Base-by-base conservation (phyloP, 2,797 vertebrate species). In the Platalea minor region DNA sequence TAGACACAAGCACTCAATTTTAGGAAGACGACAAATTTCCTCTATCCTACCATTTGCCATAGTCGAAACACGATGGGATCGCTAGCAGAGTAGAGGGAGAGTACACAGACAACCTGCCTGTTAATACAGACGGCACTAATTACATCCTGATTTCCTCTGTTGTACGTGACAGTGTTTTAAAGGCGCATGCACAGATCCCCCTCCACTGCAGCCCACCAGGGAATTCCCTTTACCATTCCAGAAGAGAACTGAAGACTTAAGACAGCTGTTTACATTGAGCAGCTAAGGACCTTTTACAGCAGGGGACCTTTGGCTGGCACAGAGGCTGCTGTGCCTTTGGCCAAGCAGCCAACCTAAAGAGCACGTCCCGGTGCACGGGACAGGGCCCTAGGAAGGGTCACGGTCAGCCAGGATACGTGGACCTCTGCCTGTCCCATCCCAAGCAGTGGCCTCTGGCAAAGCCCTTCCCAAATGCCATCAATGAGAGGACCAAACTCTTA, bases 361-460 rank as follows among this genome's bases (percentile, higher is more conserved):
- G 19, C 31, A 19, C 2, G 2, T 65, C 35, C 33, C 3, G 3
- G 50, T 35, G n/a, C 15, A 33, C 0, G 2, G 25, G 23, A 28
- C 3, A 7, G 29, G 17, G 25, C 5, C 29, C 17, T 43, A 26
- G 29, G 48, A 73, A 73, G 18, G 35, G 11, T 6, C 13, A 46
- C 1, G 1, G 31, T 39, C 54, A 46, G 33, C 18, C 37, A 81
- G 45, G 60, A 29, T 25, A 23, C 2, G 2, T 33, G 31, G 53
- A 45, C 21, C 26, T 77, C 69, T 45, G 13, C n/a, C n/a, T n/a
- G n/a, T 8, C 54, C 45, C 60, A 70, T 37, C 48, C 37, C 1
- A 0, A 26, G 33, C 20, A 74, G 19, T 12, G 48, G 14, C 33
- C 14, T 24, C 17, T 29, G 33, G 59, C 19, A 72, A 76, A 72